A percentile compares a stretch with the other conserved stretches of the same genome.
Evolutionary conservation across 2,888 invertebrate genomes (phyloP).

Genomic region (Ormyrus labotus): DNA sequence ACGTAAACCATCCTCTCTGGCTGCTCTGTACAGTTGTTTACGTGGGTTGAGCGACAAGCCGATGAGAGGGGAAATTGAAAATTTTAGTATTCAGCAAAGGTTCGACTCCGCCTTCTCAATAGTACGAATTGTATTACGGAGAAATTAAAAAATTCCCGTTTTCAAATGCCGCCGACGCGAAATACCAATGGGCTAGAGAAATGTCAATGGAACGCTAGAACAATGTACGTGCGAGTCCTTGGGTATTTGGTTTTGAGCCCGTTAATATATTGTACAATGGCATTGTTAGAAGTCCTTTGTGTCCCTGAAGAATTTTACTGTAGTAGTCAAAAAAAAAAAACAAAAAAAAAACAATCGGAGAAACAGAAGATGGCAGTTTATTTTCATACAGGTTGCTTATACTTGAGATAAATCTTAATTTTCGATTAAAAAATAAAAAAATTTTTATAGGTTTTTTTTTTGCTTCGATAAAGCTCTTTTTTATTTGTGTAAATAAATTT

Average conservation of each 20-base stretch:
- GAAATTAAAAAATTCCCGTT: constrained; percentile 9
- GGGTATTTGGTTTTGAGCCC: neutral
- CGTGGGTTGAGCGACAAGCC: neutral
- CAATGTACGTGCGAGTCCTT: constrained; percentile 24
- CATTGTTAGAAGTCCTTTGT: neutral
- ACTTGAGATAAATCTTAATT: no score
- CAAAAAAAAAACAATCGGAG: no score
- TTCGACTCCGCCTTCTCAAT: neutral
- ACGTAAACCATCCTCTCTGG: no score
- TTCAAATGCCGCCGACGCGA: neutral
- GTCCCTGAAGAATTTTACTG: no score
- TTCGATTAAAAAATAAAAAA: no score
- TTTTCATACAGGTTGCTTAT: no score
- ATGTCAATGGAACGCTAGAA: constrained; percentile 28
- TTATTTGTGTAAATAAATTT: no score
- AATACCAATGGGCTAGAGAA: constrained; percentile 14
- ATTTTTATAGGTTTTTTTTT: no score
- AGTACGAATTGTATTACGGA: neutral
- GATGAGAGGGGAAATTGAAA: constrained; percentile 14
- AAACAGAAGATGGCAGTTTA: no score
- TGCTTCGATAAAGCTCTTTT: no score
- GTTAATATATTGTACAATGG: constrained; percentile 15
- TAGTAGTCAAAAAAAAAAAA: no score
- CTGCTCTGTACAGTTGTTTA: no score
- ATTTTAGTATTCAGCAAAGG: constrained; percentile 17